Evolutionary conservation across 2,113 vertebrate genomes (phyloP).

Genomic region (Cheirogaleus medius): DNA sequence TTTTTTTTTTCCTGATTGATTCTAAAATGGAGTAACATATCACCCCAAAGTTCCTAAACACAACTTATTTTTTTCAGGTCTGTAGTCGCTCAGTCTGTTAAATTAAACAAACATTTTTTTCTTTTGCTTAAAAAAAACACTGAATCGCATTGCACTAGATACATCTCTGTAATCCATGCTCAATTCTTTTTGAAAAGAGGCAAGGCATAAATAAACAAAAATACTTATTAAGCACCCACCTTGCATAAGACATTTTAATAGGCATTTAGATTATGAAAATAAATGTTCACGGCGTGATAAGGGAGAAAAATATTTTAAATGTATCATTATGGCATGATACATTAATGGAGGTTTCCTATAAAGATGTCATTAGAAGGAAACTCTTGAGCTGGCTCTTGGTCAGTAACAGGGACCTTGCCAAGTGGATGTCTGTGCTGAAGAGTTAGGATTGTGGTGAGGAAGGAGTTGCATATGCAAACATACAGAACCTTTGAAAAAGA

Average conservation of each 20-base stretch:
- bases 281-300: neutral
- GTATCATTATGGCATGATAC: neutral
- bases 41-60: neutral
- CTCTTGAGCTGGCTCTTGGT: neutral
- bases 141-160: neutral
- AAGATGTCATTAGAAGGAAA: neutral
- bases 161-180: neutral
- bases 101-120: neutral
- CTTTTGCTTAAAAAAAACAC: neutral
- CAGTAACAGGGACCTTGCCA: neutral
- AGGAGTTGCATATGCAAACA: neutral
- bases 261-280: neutral
- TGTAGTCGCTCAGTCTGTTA: neutral
- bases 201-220: neutral
- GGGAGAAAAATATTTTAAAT: neutral
- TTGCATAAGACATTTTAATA: neutral
- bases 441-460: neutral
- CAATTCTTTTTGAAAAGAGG: constrained; percentile 7
- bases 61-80: neutral
- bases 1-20: neutral
- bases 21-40: neutral
- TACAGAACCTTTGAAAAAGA: neutral
- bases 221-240: neutral
- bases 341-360: neutral
- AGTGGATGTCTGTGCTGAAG: neutral